Base-by-base conservation (phyloP, 2,113 vertebrate species). In the Anhinga rufa region DNA sequence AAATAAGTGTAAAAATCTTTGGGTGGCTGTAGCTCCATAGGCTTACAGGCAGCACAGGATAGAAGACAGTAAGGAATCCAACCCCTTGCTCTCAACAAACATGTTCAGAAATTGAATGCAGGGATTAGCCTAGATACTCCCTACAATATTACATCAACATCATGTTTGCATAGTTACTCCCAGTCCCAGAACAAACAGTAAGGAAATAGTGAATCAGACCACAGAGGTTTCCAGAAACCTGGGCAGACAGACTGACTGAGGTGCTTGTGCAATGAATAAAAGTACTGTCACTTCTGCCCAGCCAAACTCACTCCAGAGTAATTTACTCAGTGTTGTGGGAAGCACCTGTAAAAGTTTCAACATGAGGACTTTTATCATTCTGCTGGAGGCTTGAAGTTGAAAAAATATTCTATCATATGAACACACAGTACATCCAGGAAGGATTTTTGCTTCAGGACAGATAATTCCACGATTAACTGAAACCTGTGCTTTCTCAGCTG, bases 151-250 rank as follows among this genome's bases (percentile, higher is more conserved):
- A 93, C 96, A 95, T 93, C 94, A 97, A 95, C 17, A 5, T 51
- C 31, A 4, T 96, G 95, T 97, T 96, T 97, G 89, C 92, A 34
- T 95, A 91, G 94, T 91, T 93, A 97, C 96, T 97, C 86, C 94
- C 88, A 96, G 80, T 57, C 92, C 70, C 91, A 96, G 92, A 97
- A 95, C 94, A 97, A 96, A 94, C 91, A 95, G 81, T 76, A 95
- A 87, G 95, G 97, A 95, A 95, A 93, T 17, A 91, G 91, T 97
- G 95, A 97, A 95, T 97, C 95, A 97, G 95, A 95, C 71, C 90
- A 90, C 18, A 66, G 93, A 95, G 84, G 55, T 82, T 97, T 97
- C 96, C 94, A 95, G 94, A 96, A 95, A 80, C 91, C 86, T 89
- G 70, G 85, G 91, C 87, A 97, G 94, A 91, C 92, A 82, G 75